These are phyloP conservation scores for Nycticryphes semicollaris DNA, from an alignment of 2,113 vertebrate species.

Conservation along the genomic window DNA sequence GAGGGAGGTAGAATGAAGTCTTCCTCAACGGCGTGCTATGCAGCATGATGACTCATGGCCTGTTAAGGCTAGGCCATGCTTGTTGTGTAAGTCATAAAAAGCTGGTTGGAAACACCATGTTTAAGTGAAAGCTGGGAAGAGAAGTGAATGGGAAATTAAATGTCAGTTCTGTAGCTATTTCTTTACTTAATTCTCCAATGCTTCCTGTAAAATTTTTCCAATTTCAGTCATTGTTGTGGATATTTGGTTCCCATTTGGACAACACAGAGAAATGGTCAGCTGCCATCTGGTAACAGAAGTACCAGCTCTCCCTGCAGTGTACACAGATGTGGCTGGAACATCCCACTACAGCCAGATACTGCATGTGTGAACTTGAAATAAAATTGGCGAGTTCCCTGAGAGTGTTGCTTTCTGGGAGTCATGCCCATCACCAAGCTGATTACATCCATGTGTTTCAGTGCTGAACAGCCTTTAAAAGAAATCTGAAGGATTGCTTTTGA, in stretches of 20 bases:
- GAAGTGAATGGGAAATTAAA: neutral
- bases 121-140: conserved; percentile 8
- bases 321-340: neutral
- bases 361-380: neutral
- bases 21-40: neutral
- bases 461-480: neutral
- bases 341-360: neutral
- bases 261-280: neutral
- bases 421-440: neutral
- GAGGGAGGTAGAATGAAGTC: neutral
- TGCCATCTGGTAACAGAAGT: conserved; percentile 16
- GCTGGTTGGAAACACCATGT: neutral
- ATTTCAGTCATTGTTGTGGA: neutral
- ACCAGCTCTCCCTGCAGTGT: neutral
- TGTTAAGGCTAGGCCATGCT: neutral
- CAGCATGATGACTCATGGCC: neutral
- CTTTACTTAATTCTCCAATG: neutral
- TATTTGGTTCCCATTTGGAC: conserved; percentile 14
- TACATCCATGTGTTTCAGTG: neutral
- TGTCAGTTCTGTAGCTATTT: neutral
- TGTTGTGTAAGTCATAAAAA: neutral
- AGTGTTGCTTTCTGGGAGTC: neutral
- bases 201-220: conserved; percentile 9
- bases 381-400: neutral
- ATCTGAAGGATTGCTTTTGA: conserved; percentile 18